Base-by-base conservation (phyloP, 2,888 invertebrate species). In the Yponomeuta evonymella region DNA sequence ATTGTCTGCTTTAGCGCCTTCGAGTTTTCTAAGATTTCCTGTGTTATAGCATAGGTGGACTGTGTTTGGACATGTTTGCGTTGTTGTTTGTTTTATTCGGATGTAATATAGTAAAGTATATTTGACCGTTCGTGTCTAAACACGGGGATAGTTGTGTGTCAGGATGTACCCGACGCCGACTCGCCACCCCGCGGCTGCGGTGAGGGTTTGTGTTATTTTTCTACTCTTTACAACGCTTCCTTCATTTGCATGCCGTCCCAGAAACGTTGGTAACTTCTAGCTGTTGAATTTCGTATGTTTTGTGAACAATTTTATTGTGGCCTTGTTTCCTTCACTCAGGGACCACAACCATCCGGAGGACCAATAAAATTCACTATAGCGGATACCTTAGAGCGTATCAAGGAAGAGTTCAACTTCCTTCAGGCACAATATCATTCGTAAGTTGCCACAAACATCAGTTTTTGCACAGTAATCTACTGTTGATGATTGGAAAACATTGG, bases 401-500 rank as follows among this genome's bases (percentile, higher is more conserved):
- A 98, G 89, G 98, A 98, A 87, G 98, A 98, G 91, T 98, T 98
- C 88, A 97, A 96, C 92, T 98, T 97, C 90, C 93, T 98, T 77
- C 98, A 98, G 93, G 97, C 97, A 72, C 98, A 98, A 89, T 98
- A 98, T 91, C 98, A 98, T 91, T 96, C 96, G 98, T 98, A 93
- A 96, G 96, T 95, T 43, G 5, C 10, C 43, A 48, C 43, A 67
- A 43, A 43, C 43, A 48, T 33, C n/a, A 12, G n/a, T 36, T 5
- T 10, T 48, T 48, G 29, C n/a, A 29, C 23, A 43, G 23, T 23
- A 29, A 63, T 48, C 43, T 64, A 64, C n/a, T 10, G 4, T 69
- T 10, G 51, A 23, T 23, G 33, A 64, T 70, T 70, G 70, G 51
- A 69, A 71, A 73, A 58, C 51, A 58, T 3, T 58, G 51, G 15